phyloP scores from a whole-genome alignment of 2,888 invertebrate species.

The Platycheirus albimanus region DNA sequence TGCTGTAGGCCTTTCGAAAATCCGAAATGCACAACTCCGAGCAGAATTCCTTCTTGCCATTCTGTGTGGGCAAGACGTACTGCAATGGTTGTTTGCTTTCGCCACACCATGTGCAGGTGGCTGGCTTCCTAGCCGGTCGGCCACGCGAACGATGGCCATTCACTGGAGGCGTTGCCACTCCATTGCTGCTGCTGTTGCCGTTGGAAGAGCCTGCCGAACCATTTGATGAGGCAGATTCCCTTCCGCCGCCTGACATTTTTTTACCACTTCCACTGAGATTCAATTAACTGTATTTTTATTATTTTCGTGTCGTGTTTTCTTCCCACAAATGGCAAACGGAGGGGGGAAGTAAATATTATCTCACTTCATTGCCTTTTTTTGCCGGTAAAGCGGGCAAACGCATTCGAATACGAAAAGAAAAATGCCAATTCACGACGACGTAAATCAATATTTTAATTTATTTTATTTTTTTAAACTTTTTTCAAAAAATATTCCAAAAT shows the following conservation, averaged over 20 bases:
- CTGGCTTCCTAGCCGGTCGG: constrained; percentile 89
- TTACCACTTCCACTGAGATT: constrained; percentile 17
- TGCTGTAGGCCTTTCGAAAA: constrained; percentile 93
- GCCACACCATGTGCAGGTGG: constrained; percentile 92
- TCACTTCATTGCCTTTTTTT: constrained; percentile 49
- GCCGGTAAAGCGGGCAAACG: constrained; percentile 39
- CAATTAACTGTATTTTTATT: constrained; percentile 15
- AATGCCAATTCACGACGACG: background rate
- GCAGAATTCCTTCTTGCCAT: constrained; percentile 96
- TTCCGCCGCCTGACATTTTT: constrained; percentile 81
- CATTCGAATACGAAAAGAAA: background rate
- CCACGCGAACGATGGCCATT: constrained; percentile 83
- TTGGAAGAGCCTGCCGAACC: constrained; percentile 69
- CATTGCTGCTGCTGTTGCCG: constrained; percentile 71
- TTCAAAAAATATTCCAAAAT: constrained; percentile 26
- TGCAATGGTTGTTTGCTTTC: constrained; percentile 92
- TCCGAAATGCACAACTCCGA: constrained; percentile 94
- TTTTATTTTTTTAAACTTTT: constrained; percentile 8
- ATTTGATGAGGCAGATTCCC: constrained; percentile 75
- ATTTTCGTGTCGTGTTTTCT: constrained; percentile 11
- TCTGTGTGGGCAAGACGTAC: constrained; percentile 91
- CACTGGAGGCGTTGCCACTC: constrained; percentile 74
- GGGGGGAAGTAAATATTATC: constrained; percentile 13
- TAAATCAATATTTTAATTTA: background rate
- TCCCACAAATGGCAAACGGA: constrained; percentile 23